Percentiles rank a stretch among this genome's conserved stretches.
These are phyloP conservation scores for Apis mellifera DNA, from an alignment of 1,140 invertebrate genomes.

Conservation along the genomic window Amel_HAv3.1 CM009945.2:9261001-9261500, in stretches of 20 bases:
- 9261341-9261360: too few species aligned
- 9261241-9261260: not conserved
- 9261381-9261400: too few species aligned
- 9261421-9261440: too few species aligned
- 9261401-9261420: too few species aligned
- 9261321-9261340: too few species aligned
- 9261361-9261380: too few species aligned
- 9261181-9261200: constrained; percentile 24
- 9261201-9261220: constrained; percentile 7
- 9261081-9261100: constrained; percentile 21
- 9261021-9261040: constrained; percentile 52
- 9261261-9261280: not conserved
- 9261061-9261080: constrained; percentile 60
- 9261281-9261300: too few species aligned
- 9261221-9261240: not conserved
- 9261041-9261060: constrained; percentile 71
- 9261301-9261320: too few species aligned
- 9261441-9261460: too few species aligned
- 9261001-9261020: constrained; percentile 66
- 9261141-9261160: constrained; percentile 51
- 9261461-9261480: too few species aligned
- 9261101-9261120: constrained; percentile 31
- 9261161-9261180: constrained; percentile 34
- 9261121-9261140: constrained; percentile 49
- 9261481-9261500: too few species aligned